A percentile compares a stretch with the other conserved stretches of the same genome.
Conservation (phyloP, 1,140 invertebrate genomes). For the Caenorhabditis briggsae region DNA sequence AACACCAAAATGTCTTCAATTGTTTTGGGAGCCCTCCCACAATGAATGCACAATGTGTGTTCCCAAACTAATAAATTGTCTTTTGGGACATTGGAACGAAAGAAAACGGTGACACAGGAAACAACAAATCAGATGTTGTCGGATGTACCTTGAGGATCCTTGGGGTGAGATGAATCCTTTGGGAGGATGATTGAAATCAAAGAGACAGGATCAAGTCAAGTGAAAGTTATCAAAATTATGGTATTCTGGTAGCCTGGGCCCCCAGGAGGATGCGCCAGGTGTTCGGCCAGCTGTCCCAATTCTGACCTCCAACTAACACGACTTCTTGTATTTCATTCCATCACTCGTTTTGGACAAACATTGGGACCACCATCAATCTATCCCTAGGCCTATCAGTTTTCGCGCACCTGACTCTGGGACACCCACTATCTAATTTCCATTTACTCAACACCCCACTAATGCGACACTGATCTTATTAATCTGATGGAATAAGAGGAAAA, state of each 20-base stretch:
- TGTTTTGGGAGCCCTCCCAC: constrained; percentile 27
- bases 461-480: constrained; percentile 40
- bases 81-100: background rate
- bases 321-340: constrained; percentile 21
- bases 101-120: constrained; percentile 10
- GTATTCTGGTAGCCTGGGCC: constrained; percentile 15
- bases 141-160: background rate
- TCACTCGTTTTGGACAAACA: background rate
- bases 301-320: background rate
- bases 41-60: background rate
- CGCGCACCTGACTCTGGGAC: background rate
- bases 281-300: constrained; percentile 45
- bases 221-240: constrained; percentile 53
- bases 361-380: background rate
- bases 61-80: constrained; percentile 50
- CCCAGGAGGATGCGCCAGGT: constrained; percentile 44
- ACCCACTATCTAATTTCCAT: background rate
- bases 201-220: background rate
- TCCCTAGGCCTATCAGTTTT: constrained; percentile 18
- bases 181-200: background rate
- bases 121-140: constrained; percentile 35
- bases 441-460: background rate
- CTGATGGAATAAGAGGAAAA: background rate
- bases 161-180: background rate
- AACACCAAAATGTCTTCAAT: constrained; percentile 34